Conservation (phyloP, 2,113 vertebrate species). For the Dasyprocta punctata region DNA sequence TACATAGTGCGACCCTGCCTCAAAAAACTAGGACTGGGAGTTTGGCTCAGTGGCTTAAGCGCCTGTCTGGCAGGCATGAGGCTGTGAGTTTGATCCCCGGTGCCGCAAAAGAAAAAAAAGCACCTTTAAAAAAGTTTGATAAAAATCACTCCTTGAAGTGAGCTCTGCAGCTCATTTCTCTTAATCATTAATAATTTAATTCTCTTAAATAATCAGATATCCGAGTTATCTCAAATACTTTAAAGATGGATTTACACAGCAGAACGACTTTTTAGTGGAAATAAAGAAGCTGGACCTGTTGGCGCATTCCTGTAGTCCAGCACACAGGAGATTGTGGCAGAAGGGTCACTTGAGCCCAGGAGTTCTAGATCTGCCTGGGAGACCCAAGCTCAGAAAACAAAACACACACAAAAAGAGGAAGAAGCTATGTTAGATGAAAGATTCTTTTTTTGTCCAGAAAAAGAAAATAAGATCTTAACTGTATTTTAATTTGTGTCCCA, state of each 20-base stretch:
- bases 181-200: too few species aligned
- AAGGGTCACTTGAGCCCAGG: not conserved
- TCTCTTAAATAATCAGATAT: constrained; percentile 9
- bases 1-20: too few species aligned
- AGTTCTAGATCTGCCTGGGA: not conserved
- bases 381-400: not conserved
- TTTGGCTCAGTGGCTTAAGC: too few species aligned
- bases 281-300: not conserved
- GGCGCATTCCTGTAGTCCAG: not conserved
- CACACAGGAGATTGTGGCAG: not conserved
- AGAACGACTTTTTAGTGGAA: constrained; percentile 13
- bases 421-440: not conserved
- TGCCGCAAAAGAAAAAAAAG: too few species aligned
- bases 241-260: constrained; percentile 7
- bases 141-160: constrained; percentile 41
- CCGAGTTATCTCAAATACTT: not conserved
- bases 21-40: too few species aligned
- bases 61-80: too few species aligned
- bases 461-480: constrained; percentile 36
- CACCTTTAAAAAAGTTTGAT: constrained; percentile 29
- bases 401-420: not conserved
- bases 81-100: too few species aligned
- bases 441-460: not conserved
- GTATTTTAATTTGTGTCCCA: not conserved
- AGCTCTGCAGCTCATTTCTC: not conserved